phyloP scores from a whole-genome alignment of 2,888 invertebrate species.

The Ophion costatus region DNA sequence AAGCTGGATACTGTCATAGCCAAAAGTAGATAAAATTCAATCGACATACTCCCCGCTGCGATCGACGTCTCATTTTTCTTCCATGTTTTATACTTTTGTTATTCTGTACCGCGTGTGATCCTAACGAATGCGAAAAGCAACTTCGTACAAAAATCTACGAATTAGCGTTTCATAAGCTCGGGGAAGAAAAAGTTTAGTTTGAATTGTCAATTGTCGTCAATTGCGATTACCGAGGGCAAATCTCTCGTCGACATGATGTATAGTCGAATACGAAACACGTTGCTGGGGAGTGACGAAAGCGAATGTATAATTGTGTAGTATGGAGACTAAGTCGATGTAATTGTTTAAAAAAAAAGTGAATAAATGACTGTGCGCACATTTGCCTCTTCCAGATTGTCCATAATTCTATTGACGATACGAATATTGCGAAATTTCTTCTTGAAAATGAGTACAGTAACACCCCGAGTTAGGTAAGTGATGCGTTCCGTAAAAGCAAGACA shows the following conservation, averaged over 20 bases:
- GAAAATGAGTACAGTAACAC: too few species aligned
- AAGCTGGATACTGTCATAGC: conserved; percentile 44
- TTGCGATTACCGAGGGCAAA: not conserved
- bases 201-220: too few species aligned
- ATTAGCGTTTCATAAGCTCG: conserved; percentile 36
- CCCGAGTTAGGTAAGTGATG: too few species aligned
- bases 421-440: not conserved
- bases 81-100: not conserved
- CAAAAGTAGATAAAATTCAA: conserved; percentile 1
- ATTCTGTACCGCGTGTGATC: not conserved
- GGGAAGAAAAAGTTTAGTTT: conserved; percentile 30
- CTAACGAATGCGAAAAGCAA: not conserved
- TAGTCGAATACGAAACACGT: too few species aligned
- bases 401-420: not conserved
- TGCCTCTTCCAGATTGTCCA: not conserved
- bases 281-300: not conserved
- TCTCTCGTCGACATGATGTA: too few species aligned
- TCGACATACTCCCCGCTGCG: not conserved
- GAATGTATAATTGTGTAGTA: conserved; percentile 54
- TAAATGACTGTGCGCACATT: conserved; percentile 42
- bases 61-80: not conserved
- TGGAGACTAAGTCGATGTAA: conserved; percentile 53
- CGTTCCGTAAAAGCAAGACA: too few species aligned
- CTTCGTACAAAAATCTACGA: not conserved
- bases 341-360: conserved; percentile 28